A percentile compares a stretch with the other conserved stretches of the same genome.
Conservation (phyloP, 2,113 vertebrate species). For the Phocoena phocoena region DNA sequence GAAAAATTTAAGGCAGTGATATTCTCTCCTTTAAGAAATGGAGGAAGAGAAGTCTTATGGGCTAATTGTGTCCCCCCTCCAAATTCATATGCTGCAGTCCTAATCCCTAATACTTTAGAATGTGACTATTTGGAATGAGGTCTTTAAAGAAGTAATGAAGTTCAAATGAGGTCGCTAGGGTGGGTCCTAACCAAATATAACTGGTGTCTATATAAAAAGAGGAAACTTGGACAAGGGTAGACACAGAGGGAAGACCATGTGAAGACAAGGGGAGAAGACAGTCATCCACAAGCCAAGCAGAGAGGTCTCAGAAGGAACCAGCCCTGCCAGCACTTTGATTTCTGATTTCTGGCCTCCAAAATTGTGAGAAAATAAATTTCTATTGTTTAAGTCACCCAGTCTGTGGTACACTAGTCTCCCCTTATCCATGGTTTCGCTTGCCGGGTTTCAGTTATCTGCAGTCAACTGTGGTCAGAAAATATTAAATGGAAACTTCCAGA, state of each 20-base stretch:
- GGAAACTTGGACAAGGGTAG: not conserved
- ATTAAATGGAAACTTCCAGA: not conserved
- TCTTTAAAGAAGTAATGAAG: not conserved
- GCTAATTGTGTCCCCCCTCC: fast-evolving
- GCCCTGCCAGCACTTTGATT: not conserved
- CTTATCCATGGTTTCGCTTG: not conserved
- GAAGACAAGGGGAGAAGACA: not conserved
- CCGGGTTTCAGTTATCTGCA: not conserved
- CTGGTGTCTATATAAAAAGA: not conserved
- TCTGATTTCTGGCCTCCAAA: not conserved
- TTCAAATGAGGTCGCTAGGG: not conserved
- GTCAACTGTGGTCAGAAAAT: not conserved
- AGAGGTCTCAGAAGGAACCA: not conserved
- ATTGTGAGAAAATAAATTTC: not conserved
- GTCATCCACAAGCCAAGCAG: not conserved
- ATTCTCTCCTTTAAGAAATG: not conserved
- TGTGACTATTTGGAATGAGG: not conserved
- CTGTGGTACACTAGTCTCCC: not conserved
- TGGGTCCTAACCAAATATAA: not conserved
- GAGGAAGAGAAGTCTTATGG: not conserved
- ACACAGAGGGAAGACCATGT: not conserved
- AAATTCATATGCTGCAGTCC: not conserved
- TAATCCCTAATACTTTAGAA: not conserved
- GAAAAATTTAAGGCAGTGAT: not conserved
- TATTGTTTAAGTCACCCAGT: not conserved